Percentiles rank a stretch among this genome's conserved stretches.
Conservation (phyloP, 2,113 vertebrate genomes). For the Corythornis madagascariensis region DNA sequence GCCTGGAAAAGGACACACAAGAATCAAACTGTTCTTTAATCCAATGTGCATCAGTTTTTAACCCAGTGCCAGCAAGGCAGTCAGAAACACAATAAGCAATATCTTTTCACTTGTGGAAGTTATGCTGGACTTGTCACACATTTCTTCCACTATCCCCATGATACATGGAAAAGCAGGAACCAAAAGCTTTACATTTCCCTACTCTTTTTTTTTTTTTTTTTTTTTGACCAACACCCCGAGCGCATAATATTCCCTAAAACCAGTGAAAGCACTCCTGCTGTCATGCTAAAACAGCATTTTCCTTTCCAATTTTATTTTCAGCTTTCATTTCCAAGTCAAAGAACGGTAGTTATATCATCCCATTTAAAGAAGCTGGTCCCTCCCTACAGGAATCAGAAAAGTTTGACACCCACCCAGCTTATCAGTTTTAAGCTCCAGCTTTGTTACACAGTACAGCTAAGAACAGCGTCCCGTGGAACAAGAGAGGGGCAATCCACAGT, state of each 20-base stretch:
- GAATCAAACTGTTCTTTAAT: not conserved
- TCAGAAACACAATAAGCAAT: not conserved
- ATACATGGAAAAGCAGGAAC: not conserved
- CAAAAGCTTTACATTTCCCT: not conserved
- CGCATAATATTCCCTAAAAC: not conserved
- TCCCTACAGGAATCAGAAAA: not conserved
- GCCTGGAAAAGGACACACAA: not conserved
- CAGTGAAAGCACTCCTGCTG: not conserved
- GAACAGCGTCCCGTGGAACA: not conserved
- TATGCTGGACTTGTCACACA: not conserved
- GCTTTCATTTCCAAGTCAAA: not conserved
- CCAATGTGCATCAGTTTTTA: not conserved
- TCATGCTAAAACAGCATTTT: not conserved
- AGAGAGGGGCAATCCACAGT: not conserved
- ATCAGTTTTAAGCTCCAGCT: not conserved
- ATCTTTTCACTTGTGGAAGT: not conserved
- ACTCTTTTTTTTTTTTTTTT: not conserved
- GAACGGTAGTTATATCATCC: not conserved
- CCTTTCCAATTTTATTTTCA: not conserved
- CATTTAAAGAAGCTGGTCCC: not conserved
- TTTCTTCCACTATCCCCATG: not conserved
- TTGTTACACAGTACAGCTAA: not conserved
- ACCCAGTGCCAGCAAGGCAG: not conserved
- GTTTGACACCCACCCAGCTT: not conserved
- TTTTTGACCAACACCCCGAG: not conserved